Conservation (phyloP, 2,888 invertebrate genomes). For the Xestia ashworthii region DNA sequence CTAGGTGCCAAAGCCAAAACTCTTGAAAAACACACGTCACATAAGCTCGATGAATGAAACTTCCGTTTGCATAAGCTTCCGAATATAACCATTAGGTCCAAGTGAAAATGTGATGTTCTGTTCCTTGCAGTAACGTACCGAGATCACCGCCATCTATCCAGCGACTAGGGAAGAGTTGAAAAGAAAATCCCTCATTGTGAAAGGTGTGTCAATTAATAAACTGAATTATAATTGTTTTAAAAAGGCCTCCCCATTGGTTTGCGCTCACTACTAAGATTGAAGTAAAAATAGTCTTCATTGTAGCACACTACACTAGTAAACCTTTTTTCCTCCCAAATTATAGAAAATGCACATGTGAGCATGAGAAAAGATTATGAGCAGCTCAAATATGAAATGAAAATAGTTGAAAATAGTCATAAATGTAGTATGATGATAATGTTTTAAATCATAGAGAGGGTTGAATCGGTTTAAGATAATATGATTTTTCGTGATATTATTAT, state of each 20-base stretch:
- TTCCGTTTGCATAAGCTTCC: too few species aligned
- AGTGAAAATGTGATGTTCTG: too few species aligned
- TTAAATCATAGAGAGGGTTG: conserved; percentile 42
- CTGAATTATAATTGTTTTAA: background rate
- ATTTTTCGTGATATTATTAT: conserved; percentile 10
- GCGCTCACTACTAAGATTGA: background rate
- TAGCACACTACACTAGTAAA: background rate
- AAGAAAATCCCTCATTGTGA: too few species aligned
- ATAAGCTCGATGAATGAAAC: too few species aligned
- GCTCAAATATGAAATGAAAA: conserved; percentile 40
- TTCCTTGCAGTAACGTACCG: too few species aligned
- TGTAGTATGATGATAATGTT: conserved; percentile 29
- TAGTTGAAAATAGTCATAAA: conserved; percentile 19
- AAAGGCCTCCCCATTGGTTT: background rate
- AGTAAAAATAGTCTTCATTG: conserved; percentile 7
- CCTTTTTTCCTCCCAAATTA: background rate
- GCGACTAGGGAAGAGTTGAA: too few species aligned
- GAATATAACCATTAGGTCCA: too few species aligned
- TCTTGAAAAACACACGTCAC: too few species aligned
- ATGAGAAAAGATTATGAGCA: conserved; percentile 39
- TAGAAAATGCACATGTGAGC: background rate
- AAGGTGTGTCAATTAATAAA: background rate
- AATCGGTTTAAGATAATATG: conserved; percentile 18
- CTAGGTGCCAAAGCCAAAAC: too few species aligned
- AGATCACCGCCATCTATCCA: too few species aligned